A percentile compares a stretch with the other conserved stretches of the same genome.
phyloP scores from a whole-genome alignment of 2,113 vertebrate genomes.

The Mastomys natalensis region DNA sequence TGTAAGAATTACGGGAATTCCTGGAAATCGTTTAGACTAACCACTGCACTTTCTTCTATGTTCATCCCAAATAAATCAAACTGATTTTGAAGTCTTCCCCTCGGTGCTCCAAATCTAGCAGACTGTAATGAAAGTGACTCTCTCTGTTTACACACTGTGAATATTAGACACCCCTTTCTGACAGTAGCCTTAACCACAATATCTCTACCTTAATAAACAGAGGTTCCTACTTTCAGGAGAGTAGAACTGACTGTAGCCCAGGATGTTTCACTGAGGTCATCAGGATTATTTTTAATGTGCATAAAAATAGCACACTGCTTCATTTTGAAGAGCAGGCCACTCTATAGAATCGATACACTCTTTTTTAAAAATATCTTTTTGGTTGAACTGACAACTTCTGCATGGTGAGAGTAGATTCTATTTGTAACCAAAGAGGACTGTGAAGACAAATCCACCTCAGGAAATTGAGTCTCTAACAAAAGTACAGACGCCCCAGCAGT shows the following conservation, averaged over 20 bases:
- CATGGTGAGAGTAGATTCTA: constrained; percentile 7
- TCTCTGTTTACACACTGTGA: not conserved
- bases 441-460: constrained; percentile 61
- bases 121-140: not conserved
- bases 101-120: not conserved
- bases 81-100: not conserved
- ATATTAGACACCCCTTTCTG: not conserved
- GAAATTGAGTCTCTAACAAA: constrained; percentile 79
- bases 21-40: not conserved
- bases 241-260: not conserved
- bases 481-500: not conserved
- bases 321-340: not conserved
- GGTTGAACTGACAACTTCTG: constrained; percentile 16
- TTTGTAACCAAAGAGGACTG: constrained; percentile 76
- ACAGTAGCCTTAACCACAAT: not conserved
- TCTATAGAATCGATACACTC: not conserved
- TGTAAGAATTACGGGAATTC: not conserved
- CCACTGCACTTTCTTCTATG: not conserved
- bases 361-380: constrained; percentile 57
- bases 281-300: not conserved
- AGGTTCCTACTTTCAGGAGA: not conserved
- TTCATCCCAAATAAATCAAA: not conserved
- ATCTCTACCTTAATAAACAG: not conserved
- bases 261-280: not conserved
- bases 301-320: not conserved